Evolutionary conservation across 2,113 vertebrate species (phyloP), one percentile per base, ranked within the genome.

Genomic region (Atherinomorus stipes): DNA sequence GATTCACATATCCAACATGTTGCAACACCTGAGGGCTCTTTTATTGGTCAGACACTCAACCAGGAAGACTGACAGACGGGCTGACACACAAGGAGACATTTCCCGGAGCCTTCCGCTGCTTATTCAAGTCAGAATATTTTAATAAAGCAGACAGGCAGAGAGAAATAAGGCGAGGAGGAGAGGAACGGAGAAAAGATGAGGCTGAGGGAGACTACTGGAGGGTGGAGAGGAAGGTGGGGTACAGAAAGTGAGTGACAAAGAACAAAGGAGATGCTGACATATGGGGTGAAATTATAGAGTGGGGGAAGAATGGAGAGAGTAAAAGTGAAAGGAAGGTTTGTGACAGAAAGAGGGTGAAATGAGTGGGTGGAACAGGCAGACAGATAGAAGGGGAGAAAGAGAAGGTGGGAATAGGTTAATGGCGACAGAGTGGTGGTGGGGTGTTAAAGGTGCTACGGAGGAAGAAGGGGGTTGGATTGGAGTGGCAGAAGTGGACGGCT

Each of bases 101-200:
- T 96, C 94, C 93, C 89, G 94, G 94, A 96, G 95, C 95, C 95
- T 93, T 94, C 94, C 91, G 89, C 93, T 94, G 93, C 94, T 96
- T 94, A 95, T 96, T 96, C 95, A 95, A 95, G 95, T 95, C 95
- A 61, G 86, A 88, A 90, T 88, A 96, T 96, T 97, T 96, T 95
- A 96, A 95, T 96, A 94, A 96, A 96, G 93, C 89, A 94, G 93
- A 95, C 95, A 94, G 95, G 92, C 94, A 94, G 90, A 92, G 94
- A 94, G 93, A 94, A 95, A 92, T 90, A 93, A 94, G 93, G 77
- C 88, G 87, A 67, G 62, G 65, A 76, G 52, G 62, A 66, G 65
- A 64, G 75, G 64, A 71, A 68, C 76, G 71, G 45, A 71, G 64
- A 65, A 80, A 65, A 84, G 83, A 91, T 89, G 88, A 89, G 83